Percentiles rank a stretch among this genome's conserved stretches.
These are phyloP conservation scores for Sphaerophoria rueppellii DNA, from an alignment of 2,888 invertebrate genomes.

Conservation along the genomic window DNA sequence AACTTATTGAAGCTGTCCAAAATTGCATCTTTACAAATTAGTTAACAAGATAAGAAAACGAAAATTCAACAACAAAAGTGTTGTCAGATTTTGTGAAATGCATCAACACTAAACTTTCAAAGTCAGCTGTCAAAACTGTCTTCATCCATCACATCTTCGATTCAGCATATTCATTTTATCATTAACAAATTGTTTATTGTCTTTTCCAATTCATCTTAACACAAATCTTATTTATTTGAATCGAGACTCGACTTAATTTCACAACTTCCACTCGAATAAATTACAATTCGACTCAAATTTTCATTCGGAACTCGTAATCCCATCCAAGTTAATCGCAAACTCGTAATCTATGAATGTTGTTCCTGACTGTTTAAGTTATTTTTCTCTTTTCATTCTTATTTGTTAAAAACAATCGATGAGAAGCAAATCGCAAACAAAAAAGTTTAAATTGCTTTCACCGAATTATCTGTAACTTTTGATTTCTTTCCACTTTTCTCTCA, in stretches of 20 bases:
- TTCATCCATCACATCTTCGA: too few species aligned
- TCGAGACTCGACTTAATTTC: background rate
- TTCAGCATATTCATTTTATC: conserved; percentile 4
- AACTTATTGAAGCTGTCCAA: too few species aligned
- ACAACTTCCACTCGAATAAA: conserved; percentile 28
- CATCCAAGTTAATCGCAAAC: conserved; percentile 34
- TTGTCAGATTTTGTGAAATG: too few species aligned
- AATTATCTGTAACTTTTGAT: conserved; percentile 68
- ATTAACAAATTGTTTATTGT: conserved; percentile 1
- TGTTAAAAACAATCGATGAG: conserved; percentile 59
- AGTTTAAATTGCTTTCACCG: conserved; percentile 71
- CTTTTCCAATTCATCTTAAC: background rate
- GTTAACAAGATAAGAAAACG: too few species aligned
- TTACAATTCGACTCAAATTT: conserved; percentile 20
- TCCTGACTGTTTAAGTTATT: background rate
- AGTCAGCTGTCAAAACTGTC: too few species aligned
- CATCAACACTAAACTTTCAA: too few species aligned
- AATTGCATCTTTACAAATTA: too few species aligned
- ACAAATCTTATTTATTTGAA: conserved; percentile 26
- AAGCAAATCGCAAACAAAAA: conserved; percentile 60
- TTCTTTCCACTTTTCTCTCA: background rate
- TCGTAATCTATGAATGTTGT: conserved; percentile 22
- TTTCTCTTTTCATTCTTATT: background rate
- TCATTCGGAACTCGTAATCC: conserved; percentile 34
- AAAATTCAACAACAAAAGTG: too few species aligned